Evolutionary conservation across 2,113 vertebrate species (phyloP), one percentile per base, ranked within the genome.

Genomic region (Carassius auratus): DNA sequence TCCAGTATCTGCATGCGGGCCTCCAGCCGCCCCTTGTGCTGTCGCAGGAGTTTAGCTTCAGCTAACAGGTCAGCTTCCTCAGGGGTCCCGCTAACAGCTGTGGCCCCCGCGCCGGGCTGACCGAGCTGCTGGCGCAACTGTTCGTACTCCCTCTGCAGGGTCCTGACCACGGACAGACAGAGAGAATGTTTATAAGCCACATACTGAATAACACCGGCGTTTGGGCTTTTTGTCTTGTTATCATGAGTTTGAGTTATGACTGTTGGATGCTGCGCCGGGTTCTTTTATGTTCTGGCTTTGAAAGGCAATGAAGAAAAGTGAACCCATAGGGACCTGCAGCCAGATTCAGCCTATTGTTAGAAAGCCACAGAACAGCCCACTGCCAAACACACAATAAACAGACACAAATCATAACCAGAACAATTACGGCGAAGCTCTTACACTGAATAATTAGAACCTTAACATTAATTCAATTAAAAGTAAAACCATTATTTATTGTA

Each of bases 1-100:
- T 99, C 98, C 88, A 99, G 86, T 88, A 99, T 98, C 90, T 97
- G 97, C 98, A 99, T 99, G 91, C 97, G 96, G 0, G 96, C 97
- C 91, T 99, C 98, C 85, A 99, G 93, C 0, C 97, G 96, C 8
- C 98, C 97, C 91, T 99, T 99, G 92, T 99, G 98, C 85, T 99
- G 97, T 85, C 98, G 94, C 9, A 99, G 95, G 52, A 99, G 96
- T 84, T 97, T 99, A 0, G 98, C 97, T 90, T 99, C 98, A 36
- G 94, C 97, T 91, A 87, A 92, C 84, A 88, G 95, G 92, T 95
- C 95, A 0, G 94, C 93, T 89, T 95, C 94, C 4, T 93, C 91
- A 0, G 85, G 83, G 19, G 83, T 80, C 1, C 84, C 80, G 0
- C 89, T 91, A 17, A 87, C 88, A 71, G 83, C 15, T 0, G 95